These are phyloP conservation scores for Steinernema khuongi DNA, from an alignment of 1,140 invertebrate genomes.

Conservation along the genomic window DNA sequence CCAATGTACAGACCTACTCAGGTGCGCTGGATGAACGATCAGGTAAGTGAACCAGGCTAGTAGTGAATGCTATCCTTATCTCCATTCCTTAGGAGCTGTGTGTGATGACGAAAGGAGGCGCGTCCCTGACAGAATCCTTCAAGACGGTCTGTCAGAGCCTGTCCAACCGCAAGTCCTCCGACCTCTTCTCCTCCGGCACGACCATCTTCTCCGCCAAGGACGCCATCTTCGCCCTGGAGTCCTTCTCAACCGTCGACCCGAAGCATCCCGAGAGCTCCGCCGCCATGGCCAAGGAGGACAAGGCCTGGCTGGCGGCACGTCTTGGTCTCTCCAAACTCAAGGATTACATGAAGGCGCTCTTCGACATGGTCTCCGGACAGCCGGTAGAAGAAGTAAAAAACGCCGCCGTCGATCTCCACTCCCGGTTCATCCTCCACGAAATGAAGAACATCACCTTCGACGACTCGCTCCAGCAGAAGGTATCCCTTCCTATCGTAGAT, in stretches of 20 bases:
- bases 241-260: neutral
- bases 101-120: neutral
- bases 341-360: neutral
- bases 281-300: neutral
- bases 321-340: neutral
- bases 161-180: neutral
- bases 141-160: neutral
- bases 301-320: neutral
- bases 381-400: neutral
- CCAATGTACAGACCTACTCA: neutral
- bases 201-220: neutral
- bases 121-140: neutral
- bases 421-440: neutral
- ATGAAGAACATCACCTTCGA: neutral
- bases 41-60: neutral
- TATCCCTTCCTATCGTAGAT: neutral
- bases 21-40: slow-evolving; percentile 3
- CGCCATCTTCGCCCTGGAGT: neutral
- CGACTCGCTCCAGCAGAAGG: neutral
- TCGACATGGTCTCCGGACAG: neutral
- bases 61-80: neutral
- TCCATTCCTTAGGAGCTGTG: neutral
- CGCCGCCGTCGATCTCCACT: neutral
- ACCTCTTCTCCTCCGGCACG: neutral
- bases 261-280: neutral